These are phyloP conservation scores for Conus ventricosus DNA, from an alignment of 1,140 invertebrate genomes.

Conservation along the genomic window DNA sequence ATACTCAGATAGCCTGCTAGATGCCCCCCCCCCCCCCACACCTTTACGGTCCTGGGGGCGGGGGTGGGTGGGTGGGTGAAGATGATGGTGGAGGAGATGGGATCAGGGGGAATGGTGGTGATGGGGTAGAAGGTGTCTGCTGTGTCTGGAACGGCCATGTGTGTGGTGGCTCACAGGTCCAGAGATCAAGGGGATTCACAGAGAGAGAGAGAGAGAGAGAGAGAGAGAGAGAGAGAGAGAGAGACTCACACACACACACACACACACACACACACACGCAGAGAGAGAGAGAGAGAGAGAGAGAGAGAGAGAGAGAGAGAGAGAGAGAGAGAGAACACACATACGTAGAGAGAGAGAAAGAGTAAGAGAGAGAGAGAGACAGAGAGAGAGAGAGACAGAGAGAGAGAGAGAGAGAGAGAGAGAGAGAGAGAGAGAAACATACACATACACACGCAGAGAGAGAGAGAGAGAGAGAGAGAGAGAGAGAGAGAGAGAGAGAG, in stretches of 20 bases:
- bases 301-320: constrained; percentile 24
- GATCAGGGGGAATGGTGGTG: too few species aligned
- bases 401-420: background rate
- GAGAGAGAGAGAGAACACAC: constrained; percentile 10
- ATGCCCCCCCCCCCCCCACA: too few species aligned
- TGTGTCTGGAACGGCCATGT: too few species aligned
- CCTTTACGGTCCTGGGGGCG: too few species aligned
- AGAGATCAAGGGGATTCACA: background rate
- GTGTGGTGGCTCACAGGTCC: too few species aligned
- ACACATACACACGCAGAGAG: background rate
- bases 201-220: constrained; percentile 25
- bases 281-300: background rate
- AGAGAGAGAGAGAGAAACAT: background rate
- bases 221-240: constrained; percentile 24
- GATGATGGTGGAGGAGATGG: too few species aligned
- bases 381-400: background rate
- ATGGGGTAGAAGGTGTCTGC: too few species aligned
- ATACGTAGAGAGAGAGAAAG: background rate
- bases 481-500: constrained; percentile 2
- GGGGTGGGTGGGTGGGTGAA: too few species aligned
- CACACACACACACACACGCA: background rate
- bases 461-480: background rate
- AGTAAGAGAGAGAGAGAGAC: constrained; percentile 2
- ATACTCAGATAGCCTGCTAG: too few species aligned
- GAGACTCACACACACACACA: background rate